Percentiles rank a stretch among this genome's conserved stretches.
phyloP scores from a whole-genome alignment of 2,888 invertebrate species.

The Meganola albula region DNA sequence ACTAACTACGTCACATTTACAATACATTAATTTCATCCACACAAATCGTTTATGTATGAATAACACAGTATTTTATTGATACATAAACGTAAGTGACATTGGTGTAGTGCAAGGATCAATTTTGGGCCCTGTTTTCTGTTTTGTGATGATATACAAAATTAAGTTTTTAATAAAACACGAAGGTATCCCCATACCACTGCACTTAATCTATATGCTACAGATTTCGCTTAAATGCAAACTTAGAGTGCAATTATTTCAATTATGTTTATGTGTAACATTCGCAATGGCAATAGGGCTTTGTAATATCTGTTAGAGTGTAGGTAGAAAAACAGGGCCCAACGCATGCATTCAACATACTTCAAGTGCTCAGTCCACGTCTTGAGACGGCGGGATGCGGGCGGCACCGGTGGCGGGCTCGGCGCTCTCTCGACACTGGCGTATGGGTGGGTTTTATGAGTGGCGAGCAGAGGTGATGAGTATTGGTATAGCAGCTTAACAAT shows the following conservation, averaged over 20 bases:
- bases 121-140: not conserved
- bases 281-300: not conserved
- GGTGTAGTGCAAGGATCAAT: not conserved
- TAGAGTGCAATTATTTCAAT: too few species aligned
- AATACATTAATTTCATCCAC: not conserved
- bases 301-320: not conserved
- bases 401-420: constrained; percentile 40
- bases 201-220: too few species aligned
- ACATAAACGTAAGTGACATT: not conserved
- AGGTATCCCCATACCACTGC: too few species aligned
- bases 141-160: not conserved
- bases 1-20: not conserved
- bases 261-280: not conserved
- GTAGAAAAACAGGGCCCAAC: constrained; percentile 26
- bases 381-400: constrained; percentile 51
- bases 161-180: too few species aligned
- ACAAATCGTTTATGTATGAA: not conserved
- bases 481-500: too few species aligned
- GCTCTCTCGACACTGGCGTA: constrained; percentile 42
- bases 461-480: constrained; percentile 34
- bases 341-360: constrained; percentile 61
- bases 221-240: too few species aligned
- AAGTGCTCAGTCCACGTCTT: constrained; percentile 66
- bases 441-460: constrained; percentile 44
- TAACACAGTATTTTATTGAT: not conserved